Percentiles rank a stretch among this genome's conserved stretches.
These are phyloP conservation scores for Linhomoeus sp. DNA, from an alignment of 2,888 invertebrate genomes.

Conservation along the genomic window DNA sequence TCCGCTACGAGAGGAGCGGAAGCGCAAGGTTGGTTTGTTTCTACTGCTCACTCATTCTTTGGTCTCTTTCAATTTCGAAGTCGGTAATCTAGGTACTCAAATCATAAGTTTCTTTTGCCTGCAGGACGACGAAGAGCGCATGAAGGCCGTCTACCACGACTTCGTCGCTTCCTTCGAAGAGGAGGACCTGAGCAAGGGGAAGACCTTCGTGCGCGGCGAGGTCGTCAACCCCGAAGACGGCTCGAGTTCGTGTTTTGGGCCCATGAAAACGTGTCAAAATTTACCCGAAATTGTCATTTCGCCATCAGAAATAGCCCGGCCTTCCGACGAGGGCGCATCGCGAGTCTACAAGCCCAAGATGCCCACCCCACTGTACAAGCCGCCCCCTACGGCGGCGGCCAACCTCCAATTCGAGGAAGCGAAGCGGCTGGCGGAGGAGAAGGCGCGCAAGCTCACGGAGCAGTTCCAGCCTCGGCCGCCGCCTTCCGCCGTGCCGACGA, in stretches of 20 bases:
- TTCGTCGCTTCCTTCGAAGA: slow-evolving; percentile 70
- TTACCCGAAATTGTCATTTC: no score
- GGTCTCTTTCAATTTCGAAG: no score
- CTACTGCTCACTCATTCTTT: no score
- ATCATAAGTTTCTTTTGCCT: no score
- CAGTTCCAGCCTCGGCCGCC: slow-evolving; percentile 23
- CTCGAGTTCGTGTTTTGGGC: not conserved
- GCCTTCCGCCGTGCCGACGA: slow-evolving; percentile 44
- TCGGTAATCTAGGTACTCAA: no score
- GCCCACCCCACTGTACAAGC: slow-evolving; percentile 9
- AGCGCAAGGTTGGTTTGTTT: not conserved
- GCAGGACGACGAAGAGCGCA: slow-evolving; percentile 17
- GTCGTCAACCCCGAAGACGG: slow-evolving; percentile 42
- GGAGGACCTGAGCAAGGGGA: slow-evolving; percentile 47
- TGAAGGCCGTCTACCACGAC: slow-evolving; percentile 63
- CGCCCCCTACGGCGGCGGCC: slow-evolving; percentile 4
- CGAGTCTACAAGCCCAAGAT: slow-evolving; percentile 4
- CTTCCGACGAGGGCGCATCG: not conserved
- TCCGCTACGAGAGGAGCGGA: not conserved
- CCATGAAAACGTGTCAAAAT: no score
- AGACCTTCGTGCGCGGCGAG: slow-evolving; percentile 94
- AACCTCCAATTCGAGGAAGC: slow-evolving; percentile 9
- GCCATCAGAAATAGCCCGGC: no score
- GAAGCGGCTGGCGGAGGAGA: slow-evolving; percentile 18
- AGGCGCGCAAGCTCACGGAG: slow-evolving; percentile 14